Evolutionary conservation across 2,113 vertebrate species (phyloP), one percentile per base, ranked within the genome.

Genomic region (Thalassarche chlororhynchos): DNA sequence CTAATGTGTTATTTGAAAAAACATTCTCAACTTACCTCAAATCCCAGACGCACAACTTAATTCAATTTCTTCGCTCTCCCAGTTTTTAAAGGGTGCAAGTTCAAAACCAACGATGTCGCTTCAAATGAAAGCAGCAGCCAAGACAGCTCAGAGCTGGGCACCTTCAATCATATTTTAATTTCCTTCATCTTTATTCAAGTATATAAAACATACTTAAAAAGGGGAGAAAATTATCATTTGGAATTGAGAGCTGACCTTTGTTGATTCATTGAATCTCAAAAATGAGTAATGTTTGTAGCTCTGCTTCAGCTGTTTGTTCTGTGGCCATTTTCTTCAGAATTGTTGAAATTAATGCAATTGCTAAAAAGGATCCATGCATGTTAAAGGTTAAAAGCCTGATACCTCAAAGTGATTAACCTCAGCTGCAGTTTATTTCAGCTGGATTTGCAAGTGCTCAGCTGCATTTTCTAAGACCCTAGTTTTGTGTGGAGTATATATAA

Each of bases 1-100:
- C 89, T 96, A 95, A 96, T 75, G 80, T 90, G 86, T 92, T 95
- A 76, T 72, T 95, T 79, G 81, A 95, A 95, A 97, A 92, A 94
- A 90, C 79, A 71, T 93, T 90, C 91, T 78, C 74, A 95, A 89
- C 79, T 83, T 93, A 47, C 81, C 89, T 95, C 82, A 78, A 49
- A 83, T 96, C 92, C 94, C 94, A 96, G 88, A 94, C 71, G 95
- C 86, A 72, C 77, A 70, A 80, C 89, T 96, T 96, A 83, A 96
- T 96, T 97, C 76, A 17, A 74, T 97, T 96, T 97, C 75, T 97
- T 96, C 19, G 19, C 92, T 88, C 92, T 80, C 81, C 86, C 46
- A 46, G 9, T 80, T 97, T 94, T 93, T 75, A 87, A 96, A 94
- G 42, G 89, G 68, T 94, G 62, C 82, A 71, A 92, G 82, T 84